phyloP scores from a whole-genome alignment of 2,888 invertebrate genomes.

The Habroteleia sp. region DNA sequence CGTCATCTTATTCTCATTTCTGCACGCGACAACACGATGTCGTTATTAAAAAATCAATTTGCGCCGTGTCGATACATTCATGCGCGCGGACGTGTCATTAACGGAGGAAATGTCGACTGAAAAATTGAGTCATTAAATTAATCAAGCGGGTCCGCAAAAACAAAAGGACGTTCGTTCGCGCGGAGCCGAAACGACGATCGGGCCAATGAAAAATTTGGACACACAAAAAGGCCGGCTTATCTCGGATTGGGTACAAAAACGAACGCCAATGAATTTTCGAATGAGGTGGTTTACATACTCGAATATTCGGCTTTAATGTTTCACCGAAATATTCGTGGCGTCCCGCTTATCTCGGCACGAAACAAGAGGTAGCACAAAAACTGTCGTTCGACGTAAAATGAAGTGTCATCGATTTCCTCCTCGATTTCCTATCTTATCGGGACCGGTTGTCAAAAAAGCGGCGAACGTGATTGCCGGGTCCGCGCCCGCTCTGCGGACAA shows the following conservation, averaged over 20 bases:
- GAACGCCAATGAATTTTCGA: slow-evolving; percentile 59
- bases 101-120: slow-evolving; percentile 3
- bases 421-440: slow-evolving; percentile 72
- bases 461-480: slow-evolving; percentile 52
- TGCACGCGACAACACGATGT: slow-evolving; percentile 26
- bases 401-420: slow-evolving; percentile 67
- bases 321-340: slow-evolving; percentile 61
- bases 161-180: slow-evolving; percentile 29
- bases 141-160: slow-evolving; percentile 27
- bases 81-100: slow-evolving; percentile 5
- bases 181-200: slow-evolving; percentile 25
- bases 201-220: slow-evolving; percentile 48
- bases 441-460: slow-evolving; percentile 67
- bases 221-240: slow-evolving; percentile 46
- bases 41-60: slow-evolving; percentile 47
- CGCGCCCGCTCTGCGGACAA: slow-evolving; percentile 21
- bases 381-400: slow-evolving; percentile 63
- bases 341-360: slow-evolving; percentile 46
- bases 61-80: slow-evolving; percentile 30
- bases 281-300: slow-evolving; percentile 56
- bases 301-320: slow-evolving; percentile 62
- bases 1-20: slow-evolving; percentile 25
- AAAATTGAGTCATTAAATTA: slow-evolving; percentile 51
- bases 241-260: slow-evolving; percentile 57
- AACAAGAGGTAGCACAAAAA: slow-evolving; percentile 65